Evolutionary conservation across 2,113 vertebrate genomes (phyloP), one percentile per base, ranked within the genome.

Genomic region (Calidris pygmaea): DNA sequence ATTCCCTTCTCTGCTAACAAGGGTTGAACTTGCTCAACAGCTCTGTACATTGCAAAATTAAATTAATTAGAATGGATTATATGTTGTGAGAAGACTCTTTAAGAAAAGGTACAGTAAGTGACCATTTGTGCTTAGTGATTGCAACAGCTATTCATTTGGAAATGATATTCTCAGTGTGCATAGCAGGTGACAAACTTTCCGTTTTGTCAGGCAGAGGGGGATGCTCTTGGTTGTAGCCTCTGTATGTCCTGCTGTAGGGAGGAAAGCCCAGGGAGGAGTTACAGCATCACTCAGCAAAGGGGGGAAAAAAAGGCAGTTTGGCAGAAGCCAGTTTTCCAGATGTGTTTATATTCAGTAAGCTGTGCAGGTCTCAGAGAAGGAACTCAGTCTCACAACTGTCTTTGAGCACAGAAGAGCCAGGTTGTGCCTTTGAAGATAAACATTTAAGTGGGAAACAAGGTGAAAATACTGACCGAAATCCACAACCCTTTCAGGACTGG

Each of bases 41-140:
- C 23, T 18, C 32, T 45, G 26, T 59, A 35, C 47, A 89, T 12
- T 20, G 34, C 37, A 92, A 62, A 71, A 94, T 66, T 21, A 52
- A 91, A 67, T 82, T 80, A 83, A 87, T 87, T 74, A 59, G 78
- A 79, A 52, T 80, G 45, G 71, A 79, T 95, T 91, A 22, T 85
- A 18, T 47, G 16, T 79, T 85, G 58, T 72, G 63, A 91, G 50
- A 87, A 45, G 43, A 66, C 58, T 37, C 43, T 73, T 87, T 29
- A 63, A 60, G 73, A 47, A 52, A 53, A 78, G 35, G 32, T 83
- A 41, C 52, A 59, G 1, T 73, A 62, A 35, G 10, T 19, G 34
- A 81, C 26, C 19, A 9, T 92, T 87, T 58, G 27, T 52, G 32
- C 41, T 48, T 8, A 16, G 14, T 20, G 58, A 50, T 37, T 81